Evolutionary conservation across 2,113 vertebrate genomes (phyloP).

Genomic region (Phrynosoma platyrhinos): DNA sequence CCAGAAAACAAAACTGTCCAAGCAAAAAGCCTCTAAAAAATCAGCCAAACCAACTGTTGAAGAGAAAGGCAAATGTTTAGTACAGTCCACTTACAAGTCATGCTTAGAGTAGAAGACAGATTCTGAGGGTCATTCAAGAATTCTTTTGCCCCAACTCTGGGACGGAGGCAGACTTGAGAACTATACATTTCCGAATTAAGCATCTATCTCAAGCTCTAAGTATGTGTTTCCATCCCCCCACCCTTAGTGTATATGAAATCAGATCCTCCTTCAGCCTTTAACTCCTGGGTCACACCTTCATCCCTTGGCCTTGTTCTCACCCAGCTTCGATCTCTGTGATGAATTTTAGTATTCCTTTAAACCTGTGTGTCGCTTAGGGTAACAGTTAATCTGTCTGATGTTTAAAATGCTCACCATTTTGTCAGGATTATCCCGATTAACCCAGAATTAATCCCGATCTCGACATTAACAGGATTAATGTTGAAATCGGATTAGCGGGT

Average conservation of each 20-base stretch:
- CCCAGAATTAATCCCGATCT: constrained; percentile 71
- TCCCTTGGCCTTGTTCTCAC: not conserved
- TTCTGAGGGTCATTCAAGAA: not conserved
- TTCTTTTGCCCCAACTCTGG: not conserved
- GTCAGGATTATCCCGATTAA: constrained; percentile 78
- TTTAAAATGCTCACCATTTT: constrained; percentile 66
- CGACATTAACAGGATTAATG: constrained; percentile 72
- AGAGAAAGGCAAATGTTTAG: not conserved
- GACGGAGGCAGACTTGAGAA: not conserved
- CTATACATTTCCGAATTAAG: not conserved
- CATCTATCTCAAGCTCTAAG: not conserved
- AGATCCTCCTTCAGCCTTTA: not conserved
- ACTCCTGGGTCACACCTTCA: not conserved
- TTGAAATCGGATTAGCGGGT: constrained; percentile 66
- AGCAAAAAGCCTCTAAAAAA: not conserved
- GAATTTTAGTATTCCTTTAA: constrained; percentile 34
- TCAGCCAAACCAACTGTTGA: not conserved
- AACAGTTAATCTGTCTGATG: constrained; percentile 45
- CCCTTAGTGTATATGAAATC: not conserved
- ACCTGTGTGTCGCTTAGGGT: not conserved
- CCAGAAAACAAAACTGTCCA: no score
- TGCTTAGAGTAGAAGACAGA: not conserved
- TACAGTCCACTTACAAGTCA: not conserved
- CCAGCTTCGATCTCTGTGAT: not conserved
- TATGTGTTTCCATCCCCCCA: not conserved